Conservation (phyloP, 1,140 invertebrate genomes). For the Campoletis sonorensis region DNA sequence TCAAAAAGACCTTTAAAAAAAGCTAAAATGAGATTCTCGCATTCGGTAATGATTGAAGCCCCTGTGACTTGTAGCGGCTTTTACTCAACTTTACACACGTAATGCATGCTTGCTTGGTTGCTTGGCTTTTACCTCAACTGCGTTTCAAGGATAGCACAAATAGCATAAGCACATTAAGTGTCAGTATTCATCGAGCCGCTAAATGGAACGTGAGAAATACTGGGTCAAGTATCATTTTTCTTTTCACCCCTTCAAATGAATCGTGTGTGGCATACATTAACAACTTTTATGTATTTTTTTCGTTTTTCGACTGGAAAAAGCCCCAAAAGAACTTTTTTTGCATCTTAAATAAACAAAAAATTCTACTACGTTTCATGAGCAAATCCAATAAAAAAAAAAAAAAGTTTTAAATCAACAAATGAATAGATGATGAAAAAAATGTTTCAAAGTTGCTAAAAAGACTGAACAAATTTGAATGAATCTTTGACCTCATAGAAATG, state of each 20-base stretch:
- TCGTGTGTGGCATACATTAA: no score
- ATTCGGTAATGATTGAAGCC: neutral
- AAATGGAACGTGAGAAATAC: neutral
- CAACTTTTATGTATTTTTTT: neutral
- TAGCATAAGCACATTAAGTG: neutral
- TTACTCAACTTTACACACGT: neutral
- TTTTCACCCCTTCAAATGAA: neutral
- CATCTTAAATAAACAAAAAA: no score
- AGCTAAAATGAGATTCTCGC: neutral
- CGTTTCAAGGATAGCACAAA: conserved; percentile 24
- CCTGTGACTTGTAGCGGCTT: neutral
- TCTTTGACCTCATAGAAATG: no score
- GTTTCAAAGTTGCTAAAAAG: no score
- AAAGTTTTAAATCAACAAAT: no score
- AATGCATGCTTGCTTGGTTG: neutral
- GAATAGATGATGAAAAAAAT: no score
- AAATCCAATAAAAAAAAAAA: neutral
- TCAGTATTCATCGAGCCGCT: neutral
- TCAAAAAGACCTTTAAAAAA: neutral
- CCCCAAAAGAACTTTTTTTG: neutral
- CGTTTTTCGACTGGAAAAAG: neutral
- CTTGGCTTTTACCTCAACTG: neutral
- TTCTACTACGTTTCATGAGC: neutral
- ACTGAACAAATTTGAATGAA: no score
- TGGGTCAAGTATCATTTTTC: conserved; percentile 28